Conservation (phyloP, 2,113 vertebrate species). For the Blennius ocellaris region DNA sequence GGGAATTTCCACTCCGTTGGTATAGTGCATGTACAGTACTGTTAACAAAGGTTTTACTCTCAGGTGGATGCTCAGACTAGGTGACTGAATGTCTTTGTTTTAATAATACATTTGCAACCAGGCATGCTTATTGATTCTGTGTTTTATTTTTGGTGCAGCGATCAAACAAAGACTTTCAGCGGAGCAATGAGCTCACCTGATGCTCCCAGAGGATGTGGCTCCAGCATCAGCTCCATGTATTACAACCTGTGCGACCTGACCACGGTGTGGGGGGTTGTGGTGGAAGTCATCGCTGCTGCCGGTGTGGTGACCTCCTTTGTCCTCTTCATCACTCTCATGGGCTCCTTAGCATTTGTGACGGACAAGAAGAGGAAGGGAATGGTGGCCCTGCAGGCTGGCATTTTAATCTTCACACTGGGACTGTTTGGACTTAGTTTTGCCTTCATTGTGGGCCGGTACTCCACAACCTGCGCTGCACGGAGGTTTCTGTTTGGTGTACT, state of each 20-base stretch:
- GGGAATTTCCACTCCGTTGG: background rate
- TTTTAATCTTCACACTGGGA: conserved; percentile 89
- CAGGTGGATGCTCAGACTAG: background rate
- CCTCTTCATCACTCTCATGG: conserved; percentile 87
- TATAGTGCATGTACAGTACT: background rate
- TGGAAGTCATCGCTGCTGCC: conserved; percentile 87
- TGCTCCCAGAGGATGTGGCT: conserved; percentile 82
- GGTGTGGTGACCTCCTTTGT: conserved; percentile 87
- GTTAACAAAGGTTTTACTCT: background rate
- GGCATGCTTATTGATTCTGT: too few relatives aligned
- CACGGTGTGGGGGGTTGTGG: conserved; percentile 87
- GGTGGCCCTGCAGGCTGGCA: conserved; percentile 87
- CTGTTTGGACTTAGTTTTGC: conserved; percentile 92
- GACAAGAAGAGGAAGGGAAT: conserved; percentile 87
- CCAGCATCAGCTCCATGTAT: conserved; percentile 84
- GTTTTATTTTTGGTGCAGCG: conserved; percentile 17
- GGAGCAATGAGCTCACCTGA: conserved; percentile 29
- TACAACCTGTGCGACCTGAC: conserved; percentile 92
- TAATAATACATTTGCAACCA: background rate
- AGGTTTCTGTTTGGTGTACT: conserved; percentile 93
- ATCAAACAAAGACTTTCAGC: background rate
- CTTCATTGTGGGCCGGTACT: conserved; percentile 87
- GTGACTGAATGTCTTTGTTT: background rate
- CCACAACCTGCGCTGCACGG: conserved; percentile 88
- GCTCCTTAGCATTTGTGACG: conserved; percentile 87